Percentiles rank a stretch among this genome's conserved stretches.
Evolutionary conservation across 2,113 vertebrate genomes (phyloP).

Genomic region (Phycodurus eques): DNA sequence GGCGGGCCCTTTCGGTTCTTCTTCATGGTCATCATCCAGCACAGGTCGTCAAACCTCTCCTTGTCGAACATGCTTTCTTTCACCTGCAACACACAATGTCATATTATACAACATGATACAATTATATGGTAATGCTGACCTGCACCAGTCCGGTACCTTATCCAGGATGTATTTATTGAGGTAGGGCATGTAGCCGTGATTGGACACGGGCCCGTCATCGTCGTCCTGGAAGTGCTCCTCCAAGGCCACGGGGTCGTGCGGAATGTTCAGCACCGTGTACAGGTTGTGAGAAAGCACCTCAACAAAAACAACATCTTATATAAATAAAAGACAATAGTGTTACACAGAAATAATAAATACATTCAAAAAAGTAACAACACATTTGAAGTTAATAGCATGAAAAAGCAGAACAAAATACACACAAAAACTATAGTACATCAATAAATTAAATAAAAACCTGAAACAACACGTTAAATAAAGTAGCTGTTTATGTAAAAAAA

Average conservation of each 20-base stretch:
- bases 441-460: too few relatives aligned
- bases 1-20: conserved; percentile 68
- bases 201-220: conserved; percentile 77
- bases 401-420: too few relatives aligned
- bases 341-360: background rate
- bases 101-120: background rate
- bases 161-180: conserved; percentile 80
- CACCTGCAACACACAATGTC: conserved; percentile 53
- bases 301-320: conserved; percentile 3
- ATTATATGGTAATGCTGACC: background rate
- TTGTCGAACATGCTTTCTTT: conserved; percentile 76
- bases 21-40: conserved; percentile 80
- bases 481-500: too few relatives aligned
- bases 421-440: too few relatives aligned
- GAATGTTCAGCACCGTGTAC: conserved; percentile 79
- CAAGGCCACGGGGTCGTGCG: conserved; percentile 73
- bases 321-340: background rate
- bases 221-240: conserved; percentile 80
- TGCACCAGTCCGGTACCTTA: conserved; percentile 55
- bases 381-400: too few relatives aligned
- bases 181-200: conserved; percentile 82
- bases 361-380: too few relatives aligned
- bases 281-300: conserved; percentile 81
- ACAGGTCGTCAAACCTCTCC: conserved; percentile 78
- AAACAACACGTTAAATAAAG: too few relatives aligned